These are phyloP conservation scores for Archivesica marissinica DNA, from an alignment of 1,140 invertebrate genomes.

Conservation along the genomic window DNA sequence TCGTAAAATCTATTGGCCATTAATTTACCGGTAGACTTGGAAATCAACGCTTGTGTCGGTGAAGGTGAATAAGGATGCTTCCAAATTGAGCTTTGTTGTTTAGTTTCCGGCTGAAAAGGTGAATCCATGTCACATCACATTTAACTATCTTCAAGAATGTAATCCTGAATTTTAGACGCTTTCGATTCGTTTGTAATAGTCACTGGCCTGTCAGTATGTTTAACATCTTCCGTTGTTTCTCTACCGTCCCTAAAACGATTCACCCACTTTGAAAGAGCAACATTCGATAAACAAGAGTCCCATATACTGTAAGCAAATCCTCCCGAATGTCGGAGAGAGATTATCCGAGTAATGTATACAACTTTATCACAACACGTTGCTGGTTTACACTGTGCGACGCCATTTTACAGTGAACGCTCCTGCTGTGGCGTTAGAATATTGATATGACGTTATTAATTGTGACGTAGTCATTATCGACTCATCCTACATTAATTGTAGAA, in stretches of 20 bases:
- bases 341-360: too few species aligned
- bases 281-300: background rate
- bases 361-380: too few species aligned
- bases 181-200: background rate
- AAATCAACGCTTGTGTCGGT: slow-evolving; percentile 4
- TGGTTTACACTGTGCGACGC: too few species aligned
- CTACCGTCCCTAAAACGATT: background rate
- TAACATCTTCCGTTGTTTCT: background rate
- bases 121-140: background rate
- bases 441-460: too few species aligned
- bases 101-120: background rate
- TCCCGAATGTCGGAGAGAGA: slow-evolving; percentile 1
- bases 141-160: background rate
- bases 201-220: background rate
- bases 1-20: slow-evolving; percentile 6
- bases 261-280: slow-evolving; percentile 15
- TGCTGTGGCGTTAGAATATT: too few species aligned
- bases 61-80: too few species aligned
- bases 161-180: background rate
- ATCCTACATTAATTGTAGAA: too few species aligned
- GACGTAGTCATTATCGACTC: too few species aligned
- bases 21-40: background rate
- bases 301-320: background rate
- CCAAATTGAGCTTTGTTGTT: background rate
- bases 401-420: too few species aligned